Evolutionary conservation across 1,140 invertebrate species (phyloP).

Genomic region (Zaprionus nigranus): DNA sequence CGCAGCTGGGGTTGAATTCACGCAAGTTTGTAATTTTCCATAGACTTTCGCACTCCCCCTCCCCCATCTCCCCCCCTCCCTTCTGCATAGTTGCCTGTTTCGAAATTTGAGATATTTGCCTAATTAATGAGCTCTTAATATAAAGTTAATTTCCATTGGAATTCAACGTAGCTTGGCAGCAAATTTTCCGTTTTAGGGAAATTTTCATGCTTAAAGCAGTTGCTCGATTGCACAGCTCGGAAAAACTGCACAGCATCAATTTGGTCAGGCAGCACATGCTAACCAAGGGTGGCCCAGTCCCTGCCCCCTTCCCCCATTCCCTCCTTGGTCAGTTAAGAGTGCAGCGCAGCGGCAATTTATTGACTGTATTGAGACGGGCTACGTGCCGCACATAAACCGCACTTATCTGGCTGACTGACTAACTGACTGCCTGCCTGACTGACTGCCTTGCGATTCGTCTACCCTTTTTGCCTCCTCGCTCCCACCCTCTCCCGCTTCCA

Average conservation of each 20-base stretch:
- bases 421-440: conserved; percentile 60
- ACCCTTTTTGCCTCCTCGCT: neutral
- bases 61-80: neutral
- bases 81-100: conserved; percentile 20
- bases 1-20: neutral
- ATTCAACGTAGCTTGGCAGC: conserved; percentile 41
- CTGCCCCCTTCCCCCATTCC: neutral
- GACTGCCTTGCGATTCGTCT: conserved; percentile 16
- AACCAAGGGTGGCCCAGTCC: neutral
- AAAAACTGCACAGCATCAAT: conserved; percentile 57
- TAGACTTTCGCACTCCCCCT: neutral
- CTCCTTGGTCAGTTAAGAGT: conserved; percentile 57
- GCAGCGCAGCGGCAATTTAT: conserved; percentile 68
- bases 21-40: conserved; percentile 19
- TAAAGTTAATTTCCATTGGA: conserved; percentile 65
- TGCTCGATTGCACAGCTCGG: conserved; percentile 44
- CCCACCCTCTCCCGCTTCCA: neutral
- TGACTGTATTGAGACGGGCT: conserved; percentile 77
- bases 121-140: conserved; percentile 77
- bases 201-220: conserved; percentile 18
- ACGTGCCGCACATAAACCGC: conserved; percentile 80
- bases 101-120: conserved; percentile 26
- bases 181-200: conserved; percentile 10
- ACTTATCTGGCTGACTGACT: conserved; percentile 80
- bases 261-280: conserved; percentile 35